A percentile compares a stretch with the other conserved stretches of the same genome.
Conservation (phyloP, 2,797 vertebrate genomes). For the Hydrophis major region DNA sequence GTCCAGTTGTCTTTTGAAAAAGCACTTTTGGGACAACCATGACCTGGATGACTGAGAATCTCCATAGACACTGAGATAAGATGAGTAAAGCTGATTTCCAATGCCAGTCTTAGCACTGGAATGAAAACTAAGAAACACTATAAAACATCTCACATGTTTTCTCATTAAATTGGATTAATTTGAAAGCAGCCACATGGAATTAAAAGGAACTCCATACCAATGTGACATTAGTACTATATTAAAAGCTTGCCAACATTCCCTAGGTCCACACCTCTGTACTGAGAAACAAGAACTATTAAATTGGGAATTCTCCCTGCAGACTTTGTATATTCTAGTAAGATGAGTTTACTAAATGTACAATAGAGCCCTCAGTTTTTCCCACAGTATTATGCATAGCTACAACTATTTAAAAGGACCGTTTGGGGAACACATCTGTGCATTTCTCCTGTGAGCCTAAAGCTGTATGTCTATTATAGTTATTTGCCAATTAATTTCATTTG, state of each 20-base stretch:
- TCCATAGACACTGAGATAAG: not conserved
- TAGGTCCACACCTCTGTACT: not conserved
- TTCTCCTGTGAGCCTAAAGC: not conserved
- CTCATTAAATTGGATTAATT: not conserved
- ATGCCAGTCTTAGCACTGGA: not conserved
- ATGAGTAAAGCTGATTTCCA: not conserved
- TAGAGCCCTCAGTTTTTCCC: not conserved
- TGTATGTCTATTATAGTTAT: not conserved
- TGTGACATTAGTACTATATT: not conserved
- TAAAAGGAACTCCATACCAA: not conserved
- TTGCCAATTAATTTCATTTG: not conserved
- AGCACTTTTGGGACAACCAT: not conserved
- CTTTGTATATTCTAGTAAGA: not conserved
- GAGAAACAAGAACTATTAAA: not conserved
- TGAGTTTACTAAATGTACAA: not conserved
- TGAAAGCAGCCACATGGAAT: not conserved
- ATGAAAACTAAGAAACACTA: not conserved
- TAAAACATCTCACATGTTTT: not conserved
- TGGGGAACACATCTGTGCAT: not conserved
- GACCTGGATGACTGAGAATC: not conserved
- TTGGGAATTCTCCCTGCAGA: not conserved
- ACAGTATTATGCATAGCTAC: not conserved
- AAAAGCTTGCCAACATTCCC: not conserved
- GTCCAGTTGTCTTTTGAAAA: not conserved
- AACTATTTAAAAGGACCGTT: not conserved